phyloP scores from a whole-genome alignment of 2,113 vertebrate genomes.

The Elanus axillaris region DNA sequence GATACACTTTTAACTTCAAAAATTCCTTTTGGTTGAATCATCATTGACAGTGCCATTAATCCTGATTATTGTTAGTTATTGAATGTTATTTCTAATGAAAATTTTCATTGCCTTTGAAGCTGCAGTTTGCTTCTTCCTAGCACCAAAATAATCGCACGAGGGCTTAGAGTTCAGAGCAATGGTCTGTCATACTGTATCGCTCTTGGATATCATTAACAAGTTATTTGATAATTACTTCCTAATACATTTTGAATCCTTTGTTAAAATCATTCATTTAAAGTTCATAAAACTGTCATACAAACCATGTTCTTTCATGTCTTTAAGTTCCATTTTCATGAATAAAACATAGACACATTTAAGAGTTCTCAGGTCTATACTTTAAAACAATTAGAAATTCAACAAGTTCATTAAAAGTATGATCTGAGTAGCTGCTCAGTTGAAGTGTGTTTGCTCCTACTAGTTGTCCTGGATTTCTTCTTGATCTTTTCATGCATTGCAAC shows the following conservation, averaged over 20 bases:
- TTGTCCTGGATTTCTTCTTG: neutral
- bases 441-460: neutral
- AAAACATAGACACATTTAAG: neutral
- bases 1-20: neutral
- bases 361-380: neutral
- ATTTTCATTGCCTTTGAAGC: constrained; percentile 31
- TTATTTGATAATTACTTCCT: constrained; percentile 50
- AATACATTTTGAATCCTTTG: neutral
- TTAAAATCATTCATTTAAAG: neutral
- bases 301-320: neutral
- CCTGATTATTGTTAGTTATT: constrained; percentile 23
- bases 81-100: constrained; percentile 5
- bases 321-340: constrained; percentile 14
- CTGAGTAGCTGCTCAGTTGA: neutral
- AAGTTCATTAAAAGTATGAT: neutral
- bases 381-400: neutral
- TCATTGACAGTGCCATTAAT: constrained; percentile 43
- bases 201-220: constrained; percentile 23
- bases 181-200: neutral
- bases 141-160: neutral
- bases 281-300: constrained; percentile 24
- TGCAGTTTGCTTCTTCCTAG: neutral
- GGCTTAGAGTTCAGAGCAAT: neutral
- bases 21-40: neutral
- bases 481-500: neutral